phyloP scores from a whole-genome alignment of 2,888 invertebrate genomes.

The Trichacis sp. region DNA sequence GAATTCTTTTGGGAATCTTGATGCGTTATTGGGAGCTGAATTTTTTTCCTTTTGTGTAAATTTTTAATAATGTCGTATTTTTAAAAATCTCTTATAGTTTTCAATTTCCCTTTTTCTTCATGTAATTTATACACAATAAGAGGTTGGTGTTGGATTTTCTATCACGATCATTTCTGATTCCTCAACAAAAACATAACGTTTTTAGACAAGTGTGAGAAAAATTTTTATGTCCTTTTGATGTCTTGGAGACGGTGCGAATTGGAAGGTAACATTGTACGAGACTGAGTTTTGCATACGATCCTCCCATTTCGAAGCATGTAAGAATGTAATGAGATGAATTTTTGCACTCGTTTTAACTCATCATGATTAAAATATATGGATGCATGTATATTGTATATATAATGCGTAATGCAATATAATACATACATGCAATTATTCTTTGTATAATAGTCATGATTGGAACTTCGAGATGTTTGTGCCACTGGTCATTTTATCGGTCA shows the following conservation, averaged over 20 bases:
- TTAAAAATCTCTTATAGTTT: background rate
- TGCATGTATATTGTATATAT: conserved; percentile 37
- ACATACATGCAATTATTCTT: conserved; percentile 55
- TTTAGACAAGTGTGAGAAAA: background rate
- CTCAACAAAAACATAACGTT: background rate
- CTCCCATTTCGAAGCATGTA: conserved; percentile 56
- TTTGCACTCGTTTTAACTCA: conserved; percentile 18
- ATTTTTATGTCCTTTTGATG: background rate
- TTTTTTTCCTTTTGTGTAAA: too few relatives aligned
- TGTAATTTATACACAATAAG: background rate
- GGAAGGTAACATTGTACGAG: conserved; percentile 37
- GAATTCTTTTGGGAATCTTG: too few relatives aligned
- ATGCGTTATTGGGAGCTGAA: too few relatives aligned
- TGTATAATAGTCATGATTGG: conserved; percentile 52
- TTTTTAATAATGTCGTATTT: too few relatives aligned
- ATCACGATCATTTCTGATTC: background rate
- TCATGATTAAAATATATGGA: conserved; percentile 43
- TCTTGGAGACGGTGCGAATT: conserved; percentile 2
- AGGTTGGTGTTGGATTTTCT: conserved; percentile 2
- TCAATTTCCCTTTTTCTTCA: background rate
- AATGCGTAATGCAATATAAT: conserved; percentile 35
- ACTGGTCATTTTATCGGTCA: conserved; percentile 1
- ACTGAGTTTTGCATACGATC: conserved; percentile 62
- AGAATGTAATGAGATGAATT: conserved; percentile 56
- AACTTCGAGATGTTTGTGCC: conserved; percentile 13